Evolutionary conservation across 2,888 invertebrate species (phyloP).

Genomic region (Dynastes hyllus): DNA sequence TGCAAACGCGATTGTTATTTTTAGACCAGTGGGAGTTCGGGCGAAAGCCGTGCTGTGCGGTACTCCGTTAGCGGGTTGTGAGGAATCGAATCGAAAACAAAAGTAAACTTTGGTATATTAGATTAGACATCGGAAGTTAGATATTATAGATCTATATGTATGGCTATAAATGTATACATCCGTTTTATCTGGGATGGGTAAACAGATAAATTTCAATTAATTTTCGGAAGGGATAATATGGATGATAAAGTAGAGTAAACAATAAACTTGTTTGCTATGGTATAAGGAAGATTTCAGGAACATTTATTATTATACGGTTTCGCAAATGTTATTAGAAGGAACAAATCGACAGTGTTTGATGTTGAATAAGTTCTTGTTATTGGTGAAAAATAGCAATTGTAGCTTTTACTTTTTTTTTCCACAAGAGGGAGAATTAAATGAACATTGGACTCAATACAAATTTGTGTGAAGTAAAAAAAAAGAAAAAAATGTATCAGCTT

Average conservation of each 20-base stretch:
- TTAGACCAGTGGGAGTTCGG: background rate
- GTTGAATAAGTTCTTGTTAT: no score
- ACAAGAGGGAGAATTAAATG: no score
- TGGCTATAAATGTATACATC: no score
- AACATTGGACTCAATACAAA: no score
- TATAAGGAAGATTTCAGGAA: no score
- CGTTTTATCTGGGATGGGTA: background rate
- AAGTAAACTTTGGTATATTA: conserved; percentile 15
- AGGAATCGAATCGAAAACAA: background rate
- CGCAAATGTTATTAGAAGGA: no score
- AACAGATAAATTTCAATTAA: conserved; percentile 4
- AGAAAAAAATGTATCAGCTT: no score
- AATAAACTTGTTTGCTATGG: background rate
- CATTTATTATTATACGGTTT: no score
- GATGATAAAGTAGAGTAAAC: background rate
- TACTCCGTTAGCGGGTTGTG: background rate
- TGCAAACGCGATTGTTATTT: conserved; percentile 28
- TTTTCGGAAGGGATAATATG: background rate
- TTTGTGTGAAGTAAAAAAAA: no score
- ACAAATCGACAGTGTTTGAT: no score
- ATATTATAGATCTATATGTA: background rate
- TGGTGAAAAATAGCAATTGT: no score
- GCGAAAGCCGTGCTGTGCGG: background rate
- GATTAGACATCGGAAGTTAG: background rate
- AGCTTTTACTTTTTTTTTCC: no score